These are phyloP conservation scores for Pelodiscus sinensis DNA, from an alignment of 2,113 vertebrate genomes.

Conservation along the genomic window DNA sequence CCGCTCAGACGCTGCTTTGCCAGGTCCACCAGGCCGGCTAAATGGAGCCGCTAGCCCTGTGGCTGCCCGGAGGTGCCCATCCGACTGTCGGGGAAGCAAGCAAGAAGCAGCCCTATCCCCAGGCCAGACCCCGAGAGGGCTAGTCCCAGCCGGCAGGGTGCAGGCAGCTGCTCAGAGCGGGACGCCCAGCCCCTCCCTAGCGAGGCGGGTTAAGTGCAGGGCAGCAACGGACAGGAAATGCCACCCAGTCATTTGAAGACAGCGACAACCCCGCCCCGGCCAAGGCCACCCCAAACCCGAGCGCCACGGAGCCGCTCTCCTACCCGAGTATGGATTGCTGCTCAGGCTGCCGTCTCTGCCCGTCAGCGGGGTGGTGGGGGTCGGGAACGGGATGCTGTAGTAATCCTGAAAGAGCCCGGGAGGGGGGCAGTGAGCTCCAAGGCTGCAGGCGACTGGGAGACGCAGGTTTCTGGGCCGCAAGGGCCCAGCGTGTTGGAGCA, in stretches of 20 bases:
- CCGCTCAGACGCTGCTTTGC: background rate
- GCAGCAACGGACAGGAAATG: background rate
- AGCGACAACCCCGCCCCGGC: background rate
- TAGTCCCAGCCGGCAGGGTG: background rate
- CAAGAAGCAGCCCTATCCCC: background rate
- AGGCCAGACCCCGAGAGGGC: rapidly evolving
- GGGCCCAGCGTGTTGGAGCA: background rate
- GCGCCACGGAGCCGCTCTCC: background rate
- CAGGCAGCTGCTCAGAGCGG: no score
- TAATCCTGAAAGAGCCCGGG: conserved; percentile 86
- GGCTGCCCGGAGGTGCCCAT: background rate
- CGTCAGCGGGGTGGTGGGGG: conserved; percentile 91
- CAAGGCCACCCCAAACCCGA: background rate
- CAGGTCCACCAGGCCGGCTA: background rate
- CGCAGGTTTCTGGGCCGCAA: background rate
- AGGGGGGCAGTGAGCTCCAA: background rate
- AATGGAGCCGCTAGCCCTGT: background rate
- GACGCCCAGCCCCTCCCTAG: background rate
- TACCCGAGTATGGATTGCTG: conserved; percentile 96
- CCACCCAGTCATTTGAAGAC: background rate
- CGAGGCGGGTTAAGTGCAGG: background rate
- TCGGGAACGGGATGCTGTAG: conserved; percentile 97
- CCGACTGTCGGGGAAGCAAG: background rate
- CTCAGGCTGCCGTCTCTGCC: conserved; percentile 93
- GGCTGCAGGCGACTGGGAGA: background rate